Base-by-base conservation (phyloP, 2,888 invertebrate species). In the Drosophila tripunctata region DNA sequence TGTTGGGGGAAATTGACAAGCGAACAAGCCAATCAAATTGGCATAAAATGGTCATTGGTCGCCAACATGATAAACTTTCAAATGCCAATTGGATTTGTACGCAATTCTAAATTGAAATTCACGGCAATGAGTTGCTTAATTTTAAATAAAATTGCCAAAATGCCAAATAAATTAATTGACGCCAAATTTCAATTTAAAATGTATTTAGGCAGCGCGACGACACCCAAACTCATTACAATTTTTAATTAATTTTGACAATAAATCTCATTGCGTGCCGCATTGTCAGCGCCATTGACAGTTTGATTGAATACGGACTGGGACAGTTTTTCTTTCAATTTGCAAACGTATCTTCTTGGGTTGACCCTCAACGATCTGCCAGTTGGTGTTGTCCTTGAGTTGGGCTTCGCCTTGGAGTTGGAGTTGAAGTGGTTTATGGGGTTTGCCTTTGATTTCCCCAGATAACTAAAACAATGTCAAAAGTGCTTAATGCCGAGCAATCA, bases 171-270 rank as follows among this genome's bases (percentile, higher is more conserved):
- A 80, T 80, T 78, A 80, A 80, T 82, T 85, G 85, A 66, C 52
- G 58, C 38, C 61, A 54, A 48, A 48, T 54, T 75, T 22, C 57
- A 58, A 58, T 57, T 38, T 17, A 19, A 64, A 65, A 68, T 44
- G 68, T 81, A 72, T 76, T 83, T 80, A 66, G 57, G 52, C 51
- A 15, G 21, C 12, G 15, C n/a, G 48, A 15, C 54, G 47, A 60
- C 78, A 38, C 19, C 71, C 22, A 30, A 65, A 47, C 86, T 86
- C 83, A 82, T 82, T 86, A 82, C 86, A 86, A 83, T 83, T 86
- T 81, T 82, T 82, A 82, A 82, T 82, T 82, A 82, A 82, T 82
- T 86, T 86, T 86, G 77, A 85, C 82, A 80, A 82, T 78, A 78
- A 81, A 75, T 78, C 78, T 55, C 51, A 54, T 54, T 67, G 74